Conservation (phyloP, 2,113 vertebrate species). For the Hassar affinis region DNA sequence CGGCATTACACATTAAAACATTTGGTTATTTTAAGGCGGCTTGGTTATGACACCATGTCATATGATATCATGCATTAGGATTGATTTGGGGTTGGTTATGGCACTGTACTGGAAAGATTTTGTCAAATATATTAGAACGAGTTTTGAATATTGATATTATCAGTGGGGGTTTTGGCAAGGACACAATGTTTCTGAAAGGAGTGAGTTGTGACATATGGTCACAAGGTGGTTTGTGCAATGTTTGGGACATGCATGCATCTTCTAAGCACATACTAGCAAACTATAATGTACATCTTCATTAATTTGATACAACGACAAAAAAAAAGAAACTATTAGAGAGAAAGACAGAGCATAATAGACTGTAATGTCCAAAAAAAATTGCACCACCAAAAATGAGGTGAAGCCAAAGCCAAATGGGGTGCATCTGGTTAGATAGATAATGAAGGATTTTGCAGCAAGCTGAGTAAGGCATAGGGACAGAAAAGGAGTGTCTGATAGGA, state of each 20-base stretch:
- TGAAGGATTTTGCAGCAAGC: constrained; percentile 19
- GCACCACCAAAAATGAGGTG: constrained; percentile 2
- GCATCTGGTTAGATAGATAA: constrained; percentile 4
- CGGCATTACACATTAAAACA: no score
- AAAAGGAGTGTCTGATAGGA: not conserved
- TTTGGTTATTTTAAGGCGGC: no score
- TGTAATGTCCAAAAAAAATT: not conserved
- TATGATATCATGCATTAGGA: no score
- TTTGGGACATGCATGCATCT: not conserved
- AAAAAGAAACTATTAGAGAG: no score
- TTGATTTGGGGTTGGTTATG: not conserved
- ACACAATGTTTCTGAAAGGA: not conserved
- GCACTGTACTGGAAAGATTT: not conserved
- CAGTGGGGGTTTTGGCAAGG: no score
- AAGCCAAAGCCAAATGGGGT: not conserved
- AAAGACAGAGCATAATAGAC: not conserved
- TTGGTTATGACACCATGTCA: no score
- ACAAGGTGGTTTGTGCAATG: not conserved
- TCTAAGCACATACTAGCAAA: not conserved
- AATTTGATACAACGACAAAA: not conserved
- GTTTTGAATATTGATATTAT: not conserved
- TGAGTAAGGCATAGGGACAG: not conserved
- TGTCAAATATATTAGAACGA: no score
- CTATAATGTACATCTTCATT: no score
- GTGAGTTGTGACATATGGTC: not conserved